Evolutionary conservation across 2,797 vertebrate species (phyloP).

Genomic region (Sebastes diploproa): DNA sequence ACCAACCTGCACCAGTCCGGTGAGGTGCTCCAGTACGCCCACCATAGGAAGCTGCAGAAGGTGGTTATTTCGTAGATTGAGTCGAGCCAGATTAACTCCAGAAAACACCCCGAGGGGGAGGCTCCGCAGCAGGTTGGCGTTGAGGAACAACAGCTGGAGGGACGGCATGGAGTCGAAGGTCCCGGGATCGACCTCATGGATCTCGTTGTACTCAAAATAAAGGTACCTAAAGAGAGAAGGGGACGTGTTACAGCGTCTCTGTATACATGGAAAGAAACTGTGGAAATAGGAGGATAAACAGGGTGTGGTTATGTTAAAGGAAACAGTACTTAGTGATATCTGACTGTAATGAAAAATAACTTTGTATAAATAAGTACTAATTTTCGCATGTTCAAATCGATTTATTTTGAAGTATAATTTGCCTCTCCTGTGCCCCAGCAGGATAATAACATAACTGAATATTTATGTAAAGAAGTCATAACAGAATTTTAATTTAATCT

Average conservation of each 20-base stretch:
- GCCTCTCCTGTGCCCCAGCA: constrained; percentile 11
- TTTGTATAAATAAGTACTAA: background rate
- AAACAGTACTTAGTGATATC: background rate
- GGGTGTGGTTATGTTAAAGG: background rate
- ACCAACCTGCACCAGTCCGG: constrained; percentile 94
- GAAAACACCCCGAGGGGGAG: constrained; percentile 93
- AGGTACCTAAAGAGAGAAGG: constrained; percentile 83
- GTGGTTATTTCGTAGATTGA: constrained; percentile 97
- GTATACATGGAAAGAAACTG: background rate
- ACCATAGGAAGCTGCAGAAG: constrained; percentile 93
- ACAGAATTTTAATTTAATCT: constrained; percentile 49
- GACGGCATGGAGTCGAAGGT: constrained; percentile 95
- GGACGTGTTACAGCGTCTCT: background rate
- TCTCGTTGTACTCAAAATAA: constrained; percentile 97
- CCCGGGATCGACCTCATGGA: constrained; percentile 90
- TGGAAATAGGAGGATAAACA: background rate
- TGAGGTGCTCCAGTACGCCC: constrained; percentile 95
- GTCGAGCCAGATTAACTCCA: constrained; percentile 90
- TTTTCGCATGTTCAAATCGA: background rate
- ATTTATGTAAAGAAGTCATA: constrained; percentile 49
- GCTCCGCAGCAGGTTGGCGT: constrained; percentile 93
- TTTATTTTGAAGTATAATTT: constrained; percentile 20
- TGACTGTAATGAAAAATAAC: background rate
- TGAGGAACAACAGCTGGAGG: constrained; percentile 94
- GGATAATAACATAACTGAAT: constrained; percentile 38